These are phyloP conservation scores for Clostera curtula DNA, from an alignment of 2,888 invertebrate species.

Conservation along the genomic window DNA sequence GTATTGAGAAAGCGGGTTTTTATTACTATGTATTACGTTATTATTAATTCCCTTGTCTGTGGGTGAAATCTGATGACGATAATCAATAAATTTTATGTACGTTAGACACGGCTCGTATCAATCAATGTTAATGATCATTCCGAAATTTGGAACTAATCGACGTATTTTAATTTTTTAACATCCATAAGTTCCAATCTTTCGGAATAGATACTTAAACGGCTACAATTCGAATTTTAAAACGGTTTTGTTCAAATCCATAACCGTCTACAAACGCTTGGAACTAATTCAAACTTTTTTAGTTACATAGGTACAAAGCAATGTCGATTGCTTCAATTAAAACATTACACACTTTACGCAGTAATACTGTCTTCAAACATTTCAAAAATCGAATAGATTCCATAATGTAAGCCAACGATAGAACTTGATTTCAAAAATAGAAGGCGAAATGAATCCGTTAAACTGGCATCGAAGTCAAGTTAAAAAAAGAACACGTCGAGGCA, in stretches of 20 bases:
- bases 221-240: conserved; percentile 32
- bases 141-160: conserved; percentile 67
- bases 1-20: conserved; percentile 55
- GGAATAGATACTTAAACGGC: conserved; percentile 38
- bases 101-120: conserved; percentile 66
- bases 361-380: conserved; percentile 12
- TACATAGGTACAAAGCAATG: no score
- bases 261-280: conserved; percentile 28
- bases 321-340: no score
- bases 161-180: conserved; percentile 56
- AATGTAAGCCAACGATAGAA: no score
- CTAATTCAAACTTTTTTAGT: conserved; percentile 27
- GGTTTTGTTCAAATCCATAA: conserved; percentile 31
- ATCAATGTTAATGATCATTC: conserved; percentile 64
- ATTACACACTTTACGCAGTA: no score
- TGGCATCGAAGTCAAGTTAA: conserved; percentile 9
- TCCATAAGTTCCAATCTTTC: conserved; percentile 49
- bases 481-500: conserved; percentile 21
- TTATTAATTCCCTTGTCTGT: conserved; percentile 49
- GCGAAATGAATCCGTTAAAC: conserved; percentile 15
- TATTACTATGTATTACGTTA: conserved; percentile 47
- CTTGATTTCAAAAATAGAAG: conserved; percentile 21
- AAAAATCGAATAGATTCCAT: conserved; percentile 11
- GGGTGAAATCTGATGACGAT: conserved; percentile 50
- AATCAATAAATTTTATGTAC: conserved; percentile 59